Evolutionary conservation across 2,888 invertebrate genomes (phyloP), one percentile per base, ranked within the genome.

Genomic region (Noctua comes): DNA sequence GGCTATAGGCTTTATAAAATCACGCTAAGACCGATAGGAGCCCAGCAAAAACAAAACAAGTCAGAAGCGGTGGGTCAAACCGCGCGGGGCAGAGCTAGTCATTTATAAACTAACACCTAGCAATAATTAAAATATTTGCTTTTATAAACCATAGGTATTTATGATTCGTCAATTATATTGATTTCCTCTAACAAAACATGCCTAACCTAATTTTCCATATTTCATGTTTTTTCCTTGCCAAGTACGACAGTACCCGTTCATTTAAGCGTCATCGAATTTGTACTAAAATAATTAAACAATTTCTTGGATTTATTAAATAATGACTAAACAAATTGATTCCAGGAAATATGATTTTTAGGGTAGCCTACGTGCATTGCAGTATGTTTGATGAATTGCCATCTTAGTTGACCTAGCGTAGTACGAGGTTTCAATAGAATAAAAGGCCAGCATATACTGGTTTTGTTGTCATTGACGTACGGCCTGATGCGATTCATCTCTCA

Each of bases 181-280:
- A 27, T 24, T 40, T 11, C 40, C 73, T 27, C n/a, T 36, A 79
- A 24, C 13, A 70, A 70, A 48, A 40, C 27, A 40, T 8, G 18
- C 40, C 24, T 18, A 24, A n/a, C 36, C 11, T 24, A 8, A 76
- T 76, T 51, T 40, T 76, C 6, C 10, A 10, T 13, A 65, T 10
- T 51, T 16, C 18, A 51, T 43, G 21, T 18, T 43, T 62, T 77
- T 76, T 65, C 40, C 73, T 24, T 51, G 27, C 2, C 7, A 16
- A 79, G 46, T 65, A n/a, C 51, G 13, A 40, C 5, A 8, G 27
- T 7, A 51, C 11, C 27, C 16, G 4, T 1, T 6, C 1, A 59
- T n/a, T 13, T 24, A 40, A 51, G 8, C 64, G 51, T 79, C 64
- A 79, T 65, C 2, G 16, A 73, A 59, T 46, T 78, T 31, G 8